Percentiles rank a stretch among this genome's conserved stretches.
These are phyloP conservation scores for Solea senegalensis DNA, from an alignment of 2,113 vertebrate species.

Conservation along the genomic window DNA sequence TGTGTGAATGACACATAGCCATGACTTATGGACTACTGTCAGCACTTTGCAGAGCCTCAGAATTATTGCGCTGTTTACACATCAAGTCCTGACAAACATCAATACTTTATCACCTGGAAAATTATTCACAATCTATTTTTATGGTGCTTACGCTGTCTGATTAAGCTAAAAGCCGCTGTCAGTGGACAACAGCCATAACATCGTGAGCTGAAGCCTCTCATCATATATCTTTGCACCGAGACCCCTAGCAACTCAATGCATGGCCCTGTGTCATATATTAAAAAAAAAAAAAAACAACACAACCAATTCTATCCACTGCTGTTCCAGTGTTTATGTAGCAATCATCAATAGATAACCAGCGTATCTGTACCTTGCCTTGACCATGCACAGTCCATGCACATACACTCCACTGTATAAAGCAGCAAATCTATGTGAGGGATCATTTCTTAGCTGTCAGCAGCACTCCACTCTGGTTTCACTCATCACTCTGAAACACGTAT, in stretches of 20 bases:
- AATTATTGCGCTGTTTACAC: constrained; percentile 73
- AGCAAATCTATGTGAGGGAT: constrained; percentile 71
- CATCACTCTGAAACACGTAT: constrained; percentile 70
- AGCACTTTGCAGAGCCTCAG: constrained; percentile 66
- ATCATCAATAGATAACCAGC: constrained; percentile 2
- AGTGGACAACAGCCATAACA: constrained; percentile 59
- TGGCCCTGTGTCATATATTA: background rate
- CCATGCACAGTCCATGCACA: constrained; percentile 12
- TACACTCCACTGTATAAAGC: constrained; percentile 4
- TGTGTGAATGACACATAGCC: constrained; percentile 52
- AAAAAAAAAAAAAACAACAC: background rate
- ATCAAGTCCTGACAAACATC: constrained; percentile 72
- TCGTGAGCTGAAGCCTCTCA: constrained; percentile 52
- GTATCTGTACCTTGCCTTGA: constrained; percentile 1
- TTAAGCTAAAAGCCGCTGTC: constrained; percentile 80
- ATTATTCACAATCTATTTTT: constrained; percentile 73
- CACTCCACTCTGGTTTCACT: constrained; percentile 66
- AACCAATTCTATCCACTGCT: background rate
- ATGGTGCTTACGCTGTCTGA: constrained; percentile 70
- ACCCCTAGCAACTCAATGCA: background rate
- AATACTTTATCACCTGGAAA: constrained; percentile 75
- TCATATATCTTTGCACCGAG: constrained; percentile 42
- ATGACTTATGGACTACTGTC: constrained; percentile 55
- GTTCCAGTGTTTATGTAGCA: background rate
- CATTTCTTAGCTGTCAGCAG: constrained; percentile 78